Evolutionary conservation across 92 coral and sea anemone genomes (phyloP).

Genomic region (Pocillopora meandrina): DNA sequence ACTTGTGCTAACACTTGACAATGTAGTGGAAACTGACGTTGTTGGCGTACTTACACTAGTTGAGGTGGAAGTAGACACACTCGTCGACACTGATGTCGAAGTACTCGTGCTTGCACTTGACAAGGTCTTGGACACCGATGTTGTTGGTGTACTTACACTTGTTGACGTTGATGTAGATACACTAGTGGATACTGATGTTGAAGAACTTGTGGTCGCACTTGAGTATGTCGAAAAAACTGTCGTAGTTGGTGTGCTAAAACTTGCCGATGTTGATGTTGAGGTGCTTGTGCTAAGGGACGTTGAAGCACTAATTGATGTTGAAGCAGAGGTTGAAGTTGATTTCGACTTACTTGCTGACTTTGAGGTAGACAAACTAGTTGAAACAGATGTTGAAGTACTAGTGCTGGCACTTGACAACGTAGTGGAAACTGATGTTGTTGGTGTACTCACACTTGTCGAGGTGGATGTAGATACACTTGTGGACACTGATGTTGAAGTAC

Average conservation of each 20-base stretch:
- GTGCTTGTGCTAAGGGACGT: background rate
- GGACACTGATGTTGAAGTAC: background rate
- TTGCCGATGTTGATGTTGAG: background rate
- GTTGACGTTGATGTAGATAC: background rate
- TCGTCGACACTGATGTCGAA: conserved; percentile 29
- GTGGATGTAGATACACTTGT: background rate
- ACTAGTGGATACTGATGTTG: background rate
- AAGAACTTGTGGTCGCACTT: background rate
- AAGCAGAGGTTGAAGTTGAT: background rate
- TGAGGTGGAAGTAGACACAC: background rate
- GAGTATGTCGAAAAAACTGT: background rate
- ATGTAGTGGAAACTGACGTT: background rate
- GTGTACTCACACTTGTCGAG: background rate
- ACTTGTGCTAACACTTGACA: background rate
- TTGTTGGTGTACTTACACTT: conserved; percentile 7
- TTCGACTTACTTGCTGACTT: background rate
- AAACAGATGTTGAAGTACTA: background rate
- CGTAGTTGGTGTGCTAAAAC: background rate
- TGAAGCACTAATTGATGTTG: conserved; percentile 13
- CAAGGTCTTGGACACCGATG: background rate
- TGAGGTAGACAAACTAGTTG: too few relatives aligned
- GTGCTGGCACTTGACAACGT: background rate
- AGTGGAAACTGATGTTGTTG: background rate
- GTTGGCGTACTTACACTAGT: conserved; percentile 31
- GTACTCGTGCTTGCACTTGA: background rate